Conservation (phyloP, 1,140 invertebrate species). For the Arctopsyche grandis region DNA sequence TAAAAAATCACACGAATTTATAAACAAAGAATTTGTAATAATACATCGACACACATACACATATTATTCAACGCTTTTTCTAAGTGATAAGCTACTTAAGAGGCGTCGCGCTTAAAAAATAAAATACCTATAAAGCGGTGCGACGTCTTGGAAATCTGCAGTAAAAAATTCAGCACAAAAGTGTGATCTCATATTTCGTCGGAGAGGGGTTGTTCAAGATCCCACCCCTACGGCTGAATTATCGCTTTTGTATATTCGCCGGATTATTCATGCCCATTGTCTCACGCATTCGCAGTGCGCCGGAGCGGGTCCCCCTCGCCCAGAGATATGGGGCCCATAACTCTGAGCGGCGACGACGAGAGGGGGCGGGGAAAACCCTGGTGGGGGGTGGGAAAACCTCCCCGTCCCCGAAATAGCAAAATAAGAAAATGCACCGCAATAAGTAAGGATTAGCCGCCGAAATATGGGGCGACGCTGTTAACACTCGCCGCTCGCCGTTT, state of each 20-base stretch:
- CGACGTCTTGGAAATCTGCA: constrained; percentile 16
- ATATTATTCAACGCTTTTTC: too few relatives aligned
- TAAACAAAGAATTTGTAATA: too few relatives aligned
- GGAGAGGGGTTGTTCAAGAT: not conserved
- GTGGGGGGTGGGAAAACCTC: too few relatives aligned
- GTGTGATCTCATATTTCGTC: constrained; percentile 4
- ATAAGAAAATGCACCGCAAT: constrained; percentile 51
- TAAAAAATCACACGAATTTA: too few relatives aligned
- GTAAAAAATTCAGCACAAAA: constrained; percentile 21
- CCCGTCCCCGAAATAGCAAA: constrained; percentile 2
- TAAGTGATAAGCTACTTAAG: too few relatives aligned
- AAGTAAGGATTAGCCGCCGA: constrained; percentile 49
- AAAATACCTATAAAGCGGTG: not conserved
- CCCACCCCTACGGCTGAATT: constrained; percentile 28
- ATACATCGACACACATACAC: too few relatives aligned
- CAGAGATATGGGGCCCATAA: constrained; percentile 50
- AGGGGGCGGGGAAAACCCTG: not conserved
- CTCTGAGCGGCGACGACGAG: constrained; percentile 32
- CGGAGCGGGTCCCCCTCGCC: not conserved
- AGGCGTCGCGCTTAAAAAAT: too few relatives aligned
- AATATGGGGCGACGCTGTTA: constrained; percentile 38
- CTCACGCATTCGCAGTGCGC: constrained; percentile 24
- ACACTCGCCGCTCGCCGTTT: constrained; percentile 12
- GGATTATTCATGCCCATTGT: constrained; percentile 43
- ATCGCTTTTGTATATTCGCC: constrained; percentile 42